phyloP scores from a whole-genome alignment of 2,888 invertebrate genomes.

The Leucozona laternaria region DNA sequence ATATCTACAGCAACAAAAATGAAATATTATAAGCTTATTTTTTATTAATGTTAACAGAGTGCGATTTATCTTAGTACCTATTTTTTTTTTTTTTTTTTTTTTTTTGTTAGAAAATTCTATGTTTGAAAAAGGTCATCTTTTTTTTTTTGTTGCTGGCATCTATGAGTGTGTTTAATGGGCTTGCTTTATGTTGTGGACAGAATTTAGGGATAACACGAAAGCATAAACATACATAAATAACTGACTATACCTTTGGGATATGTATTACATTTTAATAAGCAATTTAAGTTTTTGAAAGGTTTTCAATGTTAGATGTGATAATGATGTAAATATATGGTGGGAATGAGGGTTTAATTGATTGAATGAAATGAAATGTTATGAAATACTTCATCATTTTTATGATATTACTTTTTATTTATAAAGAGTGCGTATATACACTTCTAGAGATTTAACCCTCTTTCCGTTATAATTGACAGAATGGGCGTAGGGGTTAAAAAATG shows the following conservation, averaged over 20 bases:
- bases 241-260: constrained; percentile 27
- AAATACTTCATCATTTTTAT: background rate
- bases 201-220: background rate
- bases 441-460: too few relatives aligned
- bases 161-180: constrained; percentile 34
- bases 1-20: background rate
- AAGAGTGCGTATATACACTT: too few relatives aligned
- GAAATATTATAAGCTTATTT: constrained; percentile 25
- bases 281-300: constrained; percentile 11
- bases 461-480: too few relatives aligned
- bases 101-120: background rate
- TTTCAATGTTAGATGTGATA: background rate
- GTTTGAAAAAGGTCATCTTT: background rate
- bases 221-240: too few relatives aligned
- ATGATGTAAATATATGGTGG: background rate
- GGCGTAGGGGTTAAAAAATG: too few relatives aligned
- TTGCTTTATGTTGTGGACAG: constrained; percentile 19
- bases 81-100: constrained; percentile 40
- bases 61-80: constrained; percentile 59
- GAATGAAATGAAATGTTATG: background rate
- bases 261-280: constrained; percentile 23
- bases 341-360: background rate
- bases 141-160: background rate
- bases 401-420: background rate
- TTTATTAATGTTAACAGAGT: constrained; percentile 51